A percentile compares a stretch with the other conserved stretches of the same genome.
Evolutionary conservation across 2,888 invertebrate species (phyloP).

Genomic region (Teleogryllus oceanicus): DNA sequence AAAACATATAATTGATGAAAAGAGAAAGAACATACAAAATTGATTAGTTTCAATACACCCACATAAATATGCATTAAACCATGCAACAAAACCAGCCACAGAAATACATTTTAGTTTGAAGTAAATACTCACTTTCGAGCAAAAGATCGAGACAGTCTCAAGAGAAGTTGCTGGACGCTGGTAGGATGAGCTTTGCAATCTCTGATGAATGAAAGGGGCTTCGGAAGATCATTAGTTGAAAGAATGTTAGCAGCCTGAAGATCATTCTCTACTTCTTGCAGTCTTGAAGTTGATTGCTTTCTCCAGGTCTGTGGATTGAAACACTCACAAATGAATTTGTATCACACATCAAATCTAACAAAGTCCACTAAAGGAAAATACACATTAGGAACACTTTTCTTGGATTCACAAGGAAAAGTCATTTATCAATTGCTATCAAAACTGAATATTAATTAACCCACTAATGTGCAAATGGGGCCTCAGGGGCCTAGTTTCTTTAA

Average conservation of each 20-base stretch:
- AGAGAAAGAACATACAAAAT: no score
- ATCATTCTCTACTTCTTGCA: slow-evolving; percentile 53
- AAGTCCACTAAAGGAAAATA: no score
- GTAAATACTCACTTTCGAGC: neutral
- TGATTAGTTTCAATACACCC: no score
- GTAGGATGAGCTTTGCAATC: slow-evolving; percentile 46
- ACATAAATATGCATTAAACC: no score
- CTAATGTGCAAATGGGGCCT: no score
- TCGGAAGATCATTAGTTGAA: slow-evolving; percentile 51
- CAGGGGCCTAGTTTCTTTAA: no score
- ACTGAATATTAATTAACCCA: no score
- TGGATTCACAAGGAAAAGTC: no score
- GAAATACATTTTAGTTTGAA: neutral
- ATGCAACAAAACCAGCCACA: neutral
- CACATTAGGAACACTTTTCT: no score
- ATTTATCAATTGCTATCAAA: no score
- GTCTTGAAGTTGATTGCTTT: neutral
- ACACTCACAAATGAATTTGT: neutral
- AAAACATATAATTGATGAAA: no score
- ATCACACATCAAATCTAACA: neutral
- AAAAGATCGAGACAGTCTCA: slow-evolving; percentile 29
- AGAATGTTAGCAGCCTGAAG: slow-evolving; percentile 54
- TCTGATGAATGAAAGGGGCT: slow-evolving; percentile 51
- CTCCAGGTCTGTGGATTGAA: neutral
- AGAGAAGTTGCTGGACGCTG: slow-evolving; percentile 39